Base-by-base conservation (phyloP, 2,888 invertebrate species). In the Orthosia gothica region DNA sequence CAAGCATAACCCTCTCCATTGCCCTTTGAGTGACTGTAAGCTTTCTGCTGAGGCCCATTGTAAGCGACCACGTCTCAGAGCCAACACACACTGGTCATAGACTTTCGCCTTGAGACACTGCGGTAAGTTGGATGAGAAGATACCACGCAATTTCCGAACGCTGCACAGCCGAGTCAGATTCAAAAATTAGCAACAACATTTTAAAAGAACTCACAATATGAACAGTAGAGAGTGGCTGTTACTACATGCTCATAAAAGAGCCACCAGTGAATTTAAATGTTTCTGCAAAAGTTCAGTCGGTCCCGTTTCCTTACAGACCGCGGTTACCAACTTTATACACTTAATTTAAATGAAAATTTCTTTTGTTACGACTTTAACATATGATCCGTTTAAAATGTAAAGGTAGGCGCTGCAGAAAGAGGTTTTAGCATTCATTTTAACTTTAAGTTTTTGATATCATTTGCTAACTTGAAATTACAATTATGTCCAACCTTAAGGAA, bases 271-370 rank as follows among this genome's bases (percentile, higher is more conserved):
- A 92, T 91, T 90, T 92, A 91, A 92, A 91, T 92, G 90, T 90
- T 87, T 87, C 87, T 76, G 77, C 85, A 89, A 85, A 92, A 92
- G 91, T 92, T 92, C 90, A 88, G 84, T 83, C 86, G 84, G 85
- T 88, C 88, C 86, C 84, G 86, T 89, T 90, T 90, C 90, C 90
- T 92, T 87, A 77, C 86, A 80, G 82, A 74, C 89, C 86, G 87
- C 87, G 88, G 90, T 89, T 88, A 88, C 89, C 86, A 93, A 93
- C 90, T 92, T 93, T 91, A 84, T 88, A 91, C 92, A 90, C 89
- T 92, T 93, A 91, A 94, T 94, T 94, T 94, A 94, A 93, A 94
- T 94, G 94, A 94, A 93, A 93, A 94, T 94, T 93, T 92, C 89
- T 91, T 92, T 89, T 81, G 86, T 87, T 83, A 84, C 77, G 81